These are phyloP conservation scores for Tridacna gigas DNA, from an alignment of 2,888 invertebrate species.

Conservation along the genomic window DNA sequence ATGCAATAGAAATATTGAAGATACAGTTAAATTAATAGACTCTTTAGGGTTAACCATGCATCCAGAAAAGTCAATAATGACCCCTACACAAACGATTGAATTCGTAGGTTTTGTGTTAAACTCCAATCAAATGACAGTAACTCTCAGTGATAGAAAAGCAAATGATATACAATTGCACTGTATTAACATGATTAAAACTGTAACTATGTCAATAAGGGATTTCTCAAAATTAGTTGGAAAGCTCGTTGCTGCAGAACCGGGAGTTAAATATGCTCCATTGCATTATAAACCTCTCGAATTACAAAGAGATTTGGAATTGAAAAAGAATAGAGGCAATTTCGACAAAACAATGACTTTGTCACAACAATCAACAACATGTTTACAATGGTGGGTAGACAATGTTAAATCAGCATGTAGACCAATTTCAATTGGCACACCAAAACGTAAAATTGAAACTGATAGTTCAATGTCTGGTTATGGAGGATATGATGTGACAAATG, in stretches of 20 bases:
- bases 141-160: background rate
- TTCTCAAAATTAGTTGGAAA: slow-evolving; percentile 53
- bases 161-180: no score
- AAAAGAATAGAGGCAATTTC: slow-evolving; percentile 47
- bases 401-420: slow-evolving; percentile 18
- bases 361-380: background rate
- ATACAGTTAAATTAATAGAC: slow-evolving; percentile 42
- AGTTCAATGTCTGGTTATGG: background rate
- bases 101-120: slow-evolving; percentile 43
- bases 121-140: background rate
- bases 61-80: slow-evolving; percentile 51
- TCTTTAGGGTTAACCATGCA: slow-evolving; percentile 56
- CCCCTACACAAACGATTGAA: slow-evolving; percentile 45
- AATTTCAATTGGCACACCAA: slow-evolving; percentile 32
- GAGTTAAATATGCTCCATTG: slow-evolving; percentile 51
- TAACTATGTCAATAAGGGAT: slow-evolving; percentile 27
- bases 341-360: slow-evolving; percentile 35
- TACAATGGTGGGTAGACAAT: slow-evolving; percentile 57
- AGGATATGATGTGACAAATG: slow-evolving; percentile 4
- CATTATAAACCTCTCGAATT: slow-evolving; percentile 48
- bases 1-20: background rate
- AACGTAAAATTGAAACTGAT: background rate
- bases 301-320: slow-evolving; percentile 34
- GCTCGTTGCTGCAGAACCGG: slow-evolving; percentile 52
- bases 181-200: no score